Percentiles rank a stretch among this genome's conserved stretches.
Evolutionary conservation across 2,888 invertebrate species (phyloP).

Genomic region (Mamestra brassicae): DNA sequence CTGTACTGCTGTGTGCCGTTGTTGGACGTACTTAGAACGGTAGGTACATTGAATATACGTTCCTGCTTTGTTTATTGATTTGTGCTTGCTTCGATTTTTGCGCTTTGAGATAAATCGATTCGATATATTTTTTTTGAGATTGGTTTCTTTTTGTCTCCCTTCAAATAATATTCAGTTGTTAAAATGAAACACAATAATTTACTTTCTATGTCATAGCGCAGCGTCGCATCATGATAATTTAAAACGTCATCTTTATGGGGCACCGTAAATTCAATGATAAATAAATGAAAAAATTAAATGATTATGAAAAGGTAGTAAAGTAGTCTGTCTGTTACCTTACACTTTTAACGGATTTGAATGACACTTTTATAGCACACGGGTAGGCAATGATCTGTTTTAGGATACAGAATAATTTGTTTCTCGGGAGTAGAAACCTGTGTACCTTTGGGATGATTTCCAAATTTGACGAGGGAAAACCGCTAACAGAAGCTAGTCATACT

Average conservation of each 20-base stretch:
- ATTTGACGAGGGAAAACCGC: too few relatives aligned
- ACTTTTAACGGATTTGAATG: too few relatives aligned
- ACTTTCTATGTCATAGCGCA: not conserved
- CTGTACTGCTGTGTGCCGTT: slow-evolving; percentile 17
- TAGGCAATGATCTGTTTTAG: too few relatives aligned
- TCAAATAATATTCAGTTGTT: not conserved
- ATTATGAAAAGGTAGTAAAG: too few relatives aligned
- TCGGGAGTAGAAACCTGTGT: too few relatives aligned
- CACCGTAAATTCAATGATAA: not conserved
- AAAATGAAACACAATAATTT: not conserved
- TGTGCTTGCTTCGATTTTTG: not conserved
- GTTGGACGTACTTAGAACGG: slow-evolving; percentile 14
- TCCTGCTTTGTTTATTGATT: slow-evolving; percentile 13
- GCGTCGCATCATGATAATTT: not conserved
- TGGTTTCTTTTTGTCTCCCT: not conserved
- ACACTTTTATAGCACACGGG: too few relatives aligned
- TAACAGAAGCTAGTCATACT: too few relatives aligned
- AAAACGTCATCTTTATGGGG: not conserved
- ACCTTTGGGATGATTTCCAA: too few relatives aligned
- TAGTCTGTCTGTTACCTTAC: too few relatives aligned
- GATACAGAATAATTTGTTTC: too few relatives aligned
- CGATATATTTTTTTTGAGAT: not conserved
- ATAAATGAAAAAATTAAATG: not conserved
- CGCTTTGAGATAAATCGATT: not conserved
- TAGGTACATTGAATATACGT: slow-evolving; percentile 27